Evolutionary conservation across 2,888 invertebrate species (phyloP), one percentile per base, ranked within the genome.

Genomic region (Drosophila phalerata): DNA sequence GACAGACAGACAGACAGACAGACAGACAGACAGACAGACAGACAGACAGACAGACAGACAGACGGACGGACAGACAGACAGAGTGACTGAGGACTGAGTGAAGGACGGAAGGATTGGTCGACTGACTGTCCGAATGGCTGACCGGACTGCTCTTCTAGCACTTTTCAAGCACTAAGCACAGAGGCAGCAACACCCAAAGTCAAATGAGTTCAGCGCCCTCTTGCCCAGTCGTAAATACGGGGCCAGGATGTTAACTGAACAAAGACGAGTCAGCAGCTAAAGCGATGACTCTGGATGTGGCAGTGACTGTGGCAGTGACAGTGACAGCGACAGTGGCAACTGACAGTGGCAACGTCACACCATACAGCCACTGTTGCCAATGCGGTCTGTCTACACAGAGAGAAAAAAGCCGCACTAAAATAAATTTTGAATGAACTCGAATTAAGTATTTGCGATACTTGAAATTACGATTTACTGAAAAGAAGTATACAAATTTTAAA

Each of bases 151-250:
- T 77, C 70, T 82, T 85, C 64, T 63, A 73, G 73, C 84, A 81
- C 84, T 83, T 83, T 86, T 63, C 68, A 51, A 56, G 78, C 60
- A 69, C 69, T 69, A 73, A 88, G 81, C 87, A 77, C 87, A 77
- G 56, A 47, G 56, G 76, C 57, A 49, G 61, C 68, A 66, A 70
- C 71, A 84, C 75, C 85, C 45, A 85, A 74, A 74, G 69, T 70
- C 89, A 78, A 89, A 77, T 87, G 89, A 81, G 88, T 87, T 88
- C 87, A 84, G 78, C 74, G 85, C 66, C 49, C 64, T 56, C 43
- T 53, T 60, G 8, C 34, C 22, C 43, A 22, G 13, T 19, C 19
- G 13, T 6, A 43, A 11, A 22, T 8, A 4, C 22, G 11, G 38
- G 10, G 30, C 37, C 15, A 38, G 47, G 38, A 47, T 57, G 43